phyloP scores from a whole-genome alignment of 2,113 vertebrate genomes.

The Romanogobio albipinnatus region DNA sequence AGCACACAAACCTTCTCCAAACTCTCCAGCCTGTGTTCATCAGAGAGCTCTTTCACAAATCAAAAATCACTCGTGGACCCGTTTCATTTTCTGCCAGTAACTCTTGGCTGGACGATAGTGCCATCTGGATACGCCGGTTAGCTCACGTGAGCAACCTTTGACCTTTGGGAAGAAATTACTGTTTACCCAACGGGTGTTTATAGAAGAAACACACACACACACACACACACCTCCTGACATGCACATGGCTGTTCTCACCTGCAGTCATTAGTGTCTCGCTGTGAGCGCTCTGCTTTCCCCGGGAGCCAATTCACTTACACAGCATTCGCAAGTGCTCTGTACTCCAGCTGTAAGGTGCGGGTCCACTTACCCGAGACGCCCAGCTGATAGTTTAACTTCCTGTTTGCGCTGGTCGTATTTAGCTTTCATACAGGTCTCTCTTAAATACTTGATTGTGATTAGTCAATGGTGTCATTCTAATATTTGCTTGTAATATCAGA shows the following conservation, averaged over 20 bases:
- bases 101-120: neutral
- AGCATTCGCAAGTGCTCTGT: neutral
- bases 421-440: neutral
- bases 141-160: neutral
- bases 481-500: neutral
- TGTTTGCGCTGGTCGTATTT: neutral
- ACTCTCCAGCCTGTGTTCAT: neutral
- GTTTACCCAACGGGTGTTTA: neutral
- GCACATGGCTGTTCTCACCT: neutral
- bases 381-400: neutral
- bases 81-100: conserved; percentile 26
- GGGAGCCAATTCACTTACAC: neutral
- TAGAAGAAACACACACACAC: neutral
- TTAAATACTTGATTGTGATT: neutral
- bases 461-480: neutral
- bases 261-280: neutral
- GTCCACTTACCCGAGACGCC: neutral
- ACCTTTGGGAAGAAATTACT: neutral
- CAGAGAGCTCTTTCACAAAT: neutral
- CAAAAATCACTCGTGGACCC: neutral
- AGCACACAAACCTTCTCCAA: neutral
- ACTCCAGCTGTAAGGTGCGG: neutral
- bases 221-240: conserved; percentile 2
- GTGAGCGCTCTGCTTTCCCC: neutral
- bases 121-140: conserved; percentile 9